Conservation (phyloP, 2,113 vertebrate species). For the Scomber scombrus region DNA sequence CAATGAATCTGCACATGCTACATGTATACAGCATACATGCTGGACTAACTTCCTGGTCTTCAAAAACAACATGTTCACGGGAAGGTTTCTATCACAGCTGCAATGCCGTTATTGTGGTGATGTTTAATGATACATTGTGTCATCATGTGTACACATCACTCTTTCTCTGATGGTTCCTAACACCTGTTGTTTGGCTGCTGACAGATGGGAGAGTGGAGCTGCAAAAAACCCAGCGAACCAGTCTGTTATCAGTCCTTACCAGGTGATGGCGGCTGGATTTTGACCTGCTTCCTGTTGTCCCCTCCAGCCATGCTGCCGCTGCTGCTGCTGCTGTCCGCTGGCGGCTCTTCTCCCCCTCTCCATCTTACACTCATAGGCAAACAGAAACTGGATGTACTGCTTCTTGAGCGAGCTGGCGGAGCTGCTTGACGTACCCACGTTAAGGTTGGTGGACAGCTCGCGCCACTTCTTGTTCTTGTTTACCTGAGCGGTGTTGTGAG, state of each 20-base stretch:
- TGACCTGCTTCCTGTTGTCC: constrained; percentile 94
- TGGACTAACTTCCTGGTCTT: neutral
- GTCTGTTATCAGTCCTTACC: constrained; percentile 83
- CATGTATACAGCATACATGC: neutral
- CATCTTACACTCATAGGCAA: constrained; percentile 97
- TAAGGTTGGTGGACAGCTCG: constrained; percentile 91
- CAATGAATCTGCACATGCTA: neutral
- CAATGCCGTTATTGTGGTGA: constrained; percentile 13
- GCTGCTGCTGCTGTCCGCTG: constrained; percentile 89
- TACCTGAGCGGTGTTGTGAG: constrained; percentile 83
- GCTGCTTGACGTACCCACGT: constrained; percentile 94
- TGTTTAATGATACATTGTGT: neutral
- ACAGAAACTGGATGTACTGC: constrained; percentile 98
- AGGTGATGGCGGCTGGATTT: constrained; percentile 97
- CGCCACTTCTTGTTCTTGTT: constrained; percentile 99
- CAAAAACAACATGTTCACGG: neutral
- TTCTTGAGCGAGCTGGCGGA: constrained; percentile 96
- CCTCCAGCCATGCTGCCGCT: constrained; percentile 83
- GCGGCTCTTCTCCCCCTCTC: constrained; percentile 96
- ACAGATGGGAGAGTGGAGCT: constrained; percentile 41
- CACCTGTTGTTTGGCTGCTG: constrained; percentile 58
- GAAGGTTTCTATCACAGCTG: constrained; percentile 20
- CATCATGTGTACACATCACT: constrained; percentile 40
- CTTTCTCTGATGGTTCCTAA: constrained; percentile 36
- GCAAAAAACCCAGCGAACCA: neutral